Evolutionary conservation across 2,113 vertebrate genomes (phyloP).

Genomic region (Phycodurus eques): DNA sequence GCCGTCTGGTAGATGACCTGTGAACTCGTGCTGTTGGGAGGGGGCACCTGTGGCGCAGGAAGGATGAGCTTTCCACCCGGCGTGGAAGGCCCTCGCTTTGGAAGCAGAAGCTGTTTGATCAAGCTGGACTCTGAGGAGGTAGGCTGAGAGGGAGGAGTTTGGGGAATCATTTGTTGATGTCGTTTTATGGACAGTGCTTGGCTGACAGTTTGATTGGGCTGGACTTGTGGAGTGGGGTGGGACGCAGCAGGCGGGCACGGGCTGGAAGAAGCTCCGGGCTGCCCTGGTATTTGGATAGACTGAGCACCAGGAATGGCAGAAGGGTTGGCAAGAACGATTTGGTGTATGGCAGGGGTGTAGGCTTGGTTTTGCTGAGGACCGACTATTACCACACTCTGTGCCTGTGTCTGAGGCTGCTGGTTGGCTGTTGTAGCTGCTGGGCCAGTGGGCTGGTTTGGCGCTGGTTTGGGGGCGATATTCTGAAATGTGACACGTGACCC

Average conservation of each 20-base stretch:
- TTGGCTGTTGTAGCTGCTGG: constrained; percentile 73
- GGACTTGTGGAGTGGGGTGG: constrained; percentile 78
- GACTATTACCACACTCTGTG: constrained; percentile 93
- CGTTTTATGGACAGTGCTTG: constrained; percentile 93
- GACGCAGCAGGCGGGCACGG: constrained; percentile 77
- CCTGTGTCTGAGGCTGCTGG: constrained; percentile 78
- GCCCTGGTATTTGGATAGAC: constrained; percentile 87
- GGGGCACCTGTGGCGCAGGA: constrained; percentile 94
- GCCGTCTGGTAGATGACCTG: constrained; percentile 95
- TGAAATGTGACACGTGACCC: constrained; percentile 92
- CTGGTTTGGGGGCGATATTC: constrained; percentile 94
- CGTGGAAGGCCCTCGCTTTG: constrained; percentile 94
- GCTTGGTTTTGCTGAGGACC: constrained; percentile 86
- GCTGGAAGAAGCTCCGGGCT: constrained; percentile 79
- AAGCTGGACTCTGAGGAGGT: constrained; percentile 94
- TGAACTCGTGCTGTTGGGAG: constrained; percentile 83
- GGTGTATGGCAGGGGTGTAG: constrained; percentile 94
- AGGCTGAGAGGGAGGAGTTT: constrained; percentile 76
- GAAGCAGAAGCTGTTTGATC: constrained; percentile 98
- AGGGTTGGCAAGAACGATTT: constrained; percentile 94
- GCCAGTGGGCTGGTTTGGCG: constrained; percentile 80
- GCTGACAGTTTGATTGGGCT: constrained; percentile 70
- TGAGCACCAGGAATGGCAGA: constrained; percentile 81
- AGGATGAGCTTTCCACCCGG: constrained; percentile 97
- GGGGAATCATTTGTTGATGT: constrained; percentile 81